phyloP scores from a whole-genome alignment of 2,113 vertebrate species.

The Cygnus atratus region DNA sequence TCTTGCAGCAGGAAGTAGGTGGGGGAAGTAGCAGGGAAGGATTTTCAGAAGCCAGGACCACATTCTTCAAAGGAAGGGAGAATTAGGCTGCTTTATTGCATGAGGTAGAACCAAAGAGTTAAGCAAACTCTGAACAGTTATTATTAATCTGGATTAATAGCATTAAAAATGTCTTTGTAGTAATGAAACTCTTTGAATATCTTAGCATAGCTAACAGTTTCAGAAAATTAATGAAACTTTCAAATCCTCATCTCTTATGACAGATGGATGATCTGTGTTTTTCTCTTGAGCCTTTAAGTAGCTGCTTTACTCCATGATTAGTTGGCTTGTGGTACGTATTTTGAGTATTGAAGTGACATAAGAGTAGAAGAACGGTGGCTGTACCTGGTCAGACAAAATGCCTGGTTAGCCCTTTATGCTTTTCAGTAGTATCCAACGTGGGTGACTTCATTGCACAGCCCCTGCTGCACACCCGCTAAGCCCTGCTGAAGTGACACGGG shows the following conservation, averaged over 20 bases:
- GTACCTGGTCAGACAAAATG: not conserved
- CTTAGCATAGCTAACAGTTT: not conserved
- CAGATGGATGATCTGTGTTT: not conserved
- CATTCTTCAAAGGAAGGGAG: not conserved
- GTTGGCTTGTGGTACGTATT: not conserved
- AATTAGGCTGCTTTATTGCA: slow-evolving; percentile 12
- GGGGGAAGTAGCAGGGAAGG: not conserved
- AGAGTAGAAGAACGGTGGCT: not conserved
- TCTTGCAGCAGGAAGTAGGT: not conserved
- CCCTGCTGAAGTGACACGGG: not conserved
- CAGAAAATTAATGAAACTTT: slow-evolving; percentile 30
- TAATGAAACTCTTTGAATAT: slow-evolving; percentile 13
- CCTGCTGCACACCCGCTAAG: not conserved
- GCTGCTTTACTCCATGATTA: not conserved
- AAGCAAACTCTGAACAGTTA: not conserved
- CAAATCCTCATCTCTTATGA: slow-evolving; percentile 1
- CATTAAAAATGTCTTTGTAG: slow-evolving; percentile 39
- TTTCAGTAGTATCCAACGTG: not conserved
- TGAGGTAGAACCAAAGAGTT: not conserved
- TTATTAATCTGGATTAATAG: slow-evolving; percentile 36
- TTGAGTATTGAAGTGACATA: not conserved
- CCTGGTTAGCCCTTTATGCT: not conserved
- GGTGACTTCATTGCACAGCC: rapidly evolving
- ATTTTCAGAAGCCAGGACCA: not conserved
- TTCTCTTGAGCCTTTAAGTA: not conserved